Base-by-base conservation (phyloP, 2,888 invertebrate species). In the Lumbricus terrestris region DNA sequence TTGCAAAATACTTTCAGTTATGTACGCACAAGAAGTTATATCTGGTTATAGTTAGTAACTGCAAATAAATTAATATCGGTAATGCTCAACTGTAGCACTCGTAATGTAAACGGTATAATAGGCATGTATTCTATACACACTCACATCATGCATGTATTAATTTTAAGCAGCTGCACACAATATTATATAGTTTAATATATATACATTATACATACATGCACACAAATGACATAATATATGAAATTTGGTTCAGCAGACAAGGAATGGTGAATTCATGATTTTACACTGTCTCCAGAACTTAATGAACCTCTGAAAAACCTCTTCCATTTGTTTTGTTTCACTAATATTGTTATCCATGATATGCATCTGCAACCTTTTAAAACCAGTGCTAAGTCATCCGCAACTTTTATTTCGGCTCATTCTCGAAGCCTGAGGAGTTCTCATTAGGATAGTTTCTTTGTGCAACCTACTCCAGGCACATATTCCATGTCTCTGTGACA, bases 211-310 rank as follows among this genome's bases (percentile, higher is more conserved):
- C 15, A 54, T n/a, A 69, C n/a, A n/a, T 69, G 69, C n/a, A 69
- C 69, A 69, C 4, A 69, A n/a, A 69, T 69, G 29, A 69, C 69
- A 69, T 69, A 54, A 47, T 18, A 69, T 69, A 29, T 69, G 69
- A 69, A 69, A 69, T 69, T 69, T 69, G 69, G 69, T 69, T 69
- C 69, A n/a, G 69, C 69, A 69, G 69, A 69, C n/a, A n/a, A 69
- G 69, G 69, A 69, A 69, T 69, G 69, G 69, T n/a, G 69, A 69
- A 69, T 69, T 69, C 69, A n/a, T n/a, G 69, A 69, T 69, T 69
- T 69, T 69, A 69, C 29, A 69, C n/a, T n/a, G 69, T 69, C n/a
- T n/a, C 1, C n/a, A 69, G 69, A 69, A 69, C 69, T 69, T 8
- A 69, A 69, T 8, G 69, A 69, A 69, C 69, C 69, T 69, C 69